Percentiles rank a stretch among this genome's conserved stretches.
These are phyloP conservation scores for Sphaerodactylus townsendi DNA, from an alignment of 2,113 vertebrate genomes.

Conservation along the genomic window DNA sequence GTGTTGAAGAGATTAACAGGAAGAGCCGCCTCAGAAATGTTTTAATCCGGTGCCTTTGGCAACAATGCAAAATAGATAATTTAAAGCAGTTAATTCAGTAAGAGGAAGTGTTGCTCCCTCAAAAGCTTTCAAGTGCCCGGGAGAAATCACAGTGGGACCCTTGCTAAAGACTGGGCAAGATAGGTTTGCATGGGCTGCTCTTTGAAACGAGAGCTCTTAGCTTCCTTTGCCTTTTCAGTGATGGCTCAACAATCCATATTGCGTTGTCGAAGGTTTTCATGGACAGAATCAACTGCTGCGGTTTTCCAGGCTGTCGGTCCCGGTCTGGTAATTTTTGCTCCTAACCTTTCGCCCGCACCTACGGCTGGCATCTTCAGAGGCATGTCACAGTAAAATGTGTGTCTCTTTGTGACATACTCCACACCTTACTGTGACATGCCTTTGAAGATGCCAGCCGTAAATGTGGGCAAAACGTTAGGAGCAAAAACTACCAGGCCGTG, in stretches of 20 bases:
- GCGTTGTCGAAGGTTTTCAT: no score
- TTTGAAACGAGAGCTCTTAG: rapidly evolving
- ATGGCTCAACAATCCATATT: background rate
- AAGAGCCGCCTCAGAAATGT: slow-evolving; percentile 62
- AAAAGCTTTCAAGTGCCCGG: slow-evolving; percentile 22
- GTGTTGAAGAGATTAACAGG: slow-evolving; percentile 65
- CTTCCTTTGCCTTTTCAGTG: background rate
- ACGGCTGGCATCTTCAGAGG: no score
- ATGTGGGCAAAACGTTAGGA: no score
- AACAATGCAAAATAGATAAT: slow-evolving; percentile 67
- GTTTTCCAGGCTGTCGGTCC: no score
- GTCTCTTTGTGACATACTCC: no score
- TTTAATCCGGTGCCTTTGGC: slow-evolving; percentile 69
- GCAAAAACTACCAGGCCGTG: no score
- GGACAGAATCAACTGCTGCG: no score
- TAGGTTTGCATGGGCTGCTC: background rate
- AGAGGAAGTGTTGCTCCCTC: slow-evolving; percentile 50
- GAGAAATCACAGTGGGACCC: slow-evolving; percentile 33
- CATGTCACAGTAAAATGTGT: no score
- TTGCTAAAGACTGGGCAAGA: background rate
- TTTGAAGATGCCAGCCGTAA: no score
- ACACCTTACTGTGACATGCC: no score
- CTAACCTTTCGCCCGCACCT: no score
- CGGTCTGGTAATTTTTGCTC: no score
- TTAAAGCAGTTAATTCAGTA: slow-evolving; percentile 62